Percentiles rank a stretch among this genome's conserved stretches.
Conservation (phyloP, 2,888 invertebrate genomes). For the Rhimphoctona megacephalus region DNA sequence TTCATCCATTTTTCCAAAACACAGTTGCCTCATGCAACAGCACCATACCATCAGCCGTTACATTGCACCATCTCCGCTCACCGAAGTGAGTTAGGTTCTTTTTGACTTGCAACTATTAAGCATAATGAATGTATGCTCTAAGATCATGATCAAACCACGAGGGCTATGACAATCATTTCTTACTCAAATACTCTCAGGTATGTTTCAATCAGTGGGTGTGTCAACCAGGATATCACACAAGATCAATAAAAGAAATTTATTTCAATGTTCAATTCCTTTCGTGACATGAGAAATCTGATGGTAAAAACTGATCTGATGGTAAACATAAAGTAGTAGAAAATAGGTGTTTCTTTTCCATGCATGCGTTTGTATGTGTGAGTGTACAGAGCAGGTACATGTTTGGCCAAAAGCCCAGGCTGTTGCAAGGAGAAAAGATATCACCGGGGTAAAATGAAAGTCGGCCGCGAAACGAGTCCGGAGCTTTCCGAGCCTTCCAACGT, state of each 20-base stretch:
- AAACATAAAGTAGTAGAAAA: constrained; percentile 29
- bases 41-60: too few relatives aligned
- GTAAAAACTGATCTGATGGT: constrained; percentile 2
- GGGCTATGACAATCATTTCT: too few relatives aligned
- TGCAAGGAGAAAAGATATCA: constrained; percentile 45
- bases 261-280: neutral
- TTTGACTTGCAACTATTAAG: too few relatives aligned
- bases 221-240: neutral
- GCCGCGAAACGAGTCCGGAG: constrained; percentile 40
- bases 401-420: constrained; percentile 39
- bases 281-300: constrained; percentile 7
- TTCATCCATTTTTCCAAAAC: neutral
- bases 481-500: constrained; percentile 25
- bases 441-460: constrained; percentile 38
- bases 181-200: too few relatives aligned
- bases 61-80: too few relatives aligned
- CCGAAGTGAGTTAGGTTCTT: too few relatives aligned
- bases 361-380: neutral
- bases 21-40: neutral
- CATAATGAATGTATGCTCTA: too few relatives aligned
- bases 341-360: constrained; percentile 9
- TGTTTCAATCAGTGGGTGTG: neutral
- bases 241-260: neutral
- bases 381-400: constrained; percentile 13
- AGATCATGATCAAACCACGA: too few relatives aligned